Conservation (phyloP, 2,113 vertebrate genomes). For the Tyto alba region DNA sequence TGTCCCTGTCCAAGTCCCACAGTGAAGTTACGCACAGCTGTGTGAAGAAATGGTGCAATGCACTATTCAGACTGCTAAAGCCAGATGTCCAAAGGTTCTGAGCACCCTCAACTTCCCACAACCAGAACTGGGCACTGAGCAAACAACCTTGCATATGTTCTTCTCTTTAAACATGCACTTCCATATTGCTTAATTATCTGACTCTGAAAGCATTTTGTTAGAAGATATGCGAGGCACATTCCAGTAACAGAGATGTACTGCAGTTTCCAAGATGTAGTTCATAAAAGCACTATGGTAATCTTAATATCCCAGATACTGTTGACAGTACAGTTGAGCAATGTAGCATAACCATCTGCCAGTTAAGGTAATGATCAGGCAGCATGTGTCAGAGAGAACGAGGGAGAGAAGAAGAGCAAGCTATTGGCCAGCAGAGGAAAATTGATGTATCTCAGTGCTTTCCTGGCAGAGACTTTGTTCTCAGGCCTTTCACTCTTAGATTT, state of each 20-base stretch:
- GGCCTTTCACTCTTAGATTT: not conserved
- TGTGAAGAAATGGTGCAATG: not conserved
- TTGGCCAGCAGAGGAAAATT: not conserved
- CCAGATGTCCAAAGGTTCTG: not conserved
- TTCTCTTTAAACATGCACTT: slow-evolving; percentile 32
- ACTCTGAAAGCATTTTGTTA: slow-evolving; percentile 37
- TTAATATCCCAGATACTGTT: slow-evolving; percentile 31
- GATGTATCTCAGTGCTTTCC: not conserved
- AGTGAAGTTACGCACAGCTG: accelerated
- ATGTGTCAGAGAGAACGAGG: not conserved
- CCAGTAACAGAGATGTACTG: not conserved
- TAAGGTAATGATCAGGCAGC: slow-evolving; percentile 30
- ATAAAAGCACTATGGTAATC: slow-evolving; percentile 43
- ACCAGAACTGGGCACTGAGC: not conserved
- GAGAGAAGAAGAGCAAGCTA: not conserved
- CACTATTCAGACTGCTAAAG: not conserved
- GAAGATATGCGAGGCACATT: not conserved
- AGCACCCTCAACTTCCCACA: not conserved
- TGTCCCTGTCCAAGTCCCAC: not conserved
- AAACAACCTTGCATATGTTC: not conserved
- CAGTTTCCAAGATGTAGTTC: slow-evolving; percentile 36
- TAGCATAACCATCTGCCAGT: slow-evolving; percentile 36
- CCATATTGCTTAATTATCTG: slow-evolving; percentile 41
- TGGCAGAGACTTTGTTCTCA: slow-evolving; percentile 23
- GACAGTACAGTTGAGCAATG: slow-evolving; percentile 21